Evolutionary conservation across 2,113 vertebrate species (phyloP).

Genomic region (Aphyosemion australe): DNA sequence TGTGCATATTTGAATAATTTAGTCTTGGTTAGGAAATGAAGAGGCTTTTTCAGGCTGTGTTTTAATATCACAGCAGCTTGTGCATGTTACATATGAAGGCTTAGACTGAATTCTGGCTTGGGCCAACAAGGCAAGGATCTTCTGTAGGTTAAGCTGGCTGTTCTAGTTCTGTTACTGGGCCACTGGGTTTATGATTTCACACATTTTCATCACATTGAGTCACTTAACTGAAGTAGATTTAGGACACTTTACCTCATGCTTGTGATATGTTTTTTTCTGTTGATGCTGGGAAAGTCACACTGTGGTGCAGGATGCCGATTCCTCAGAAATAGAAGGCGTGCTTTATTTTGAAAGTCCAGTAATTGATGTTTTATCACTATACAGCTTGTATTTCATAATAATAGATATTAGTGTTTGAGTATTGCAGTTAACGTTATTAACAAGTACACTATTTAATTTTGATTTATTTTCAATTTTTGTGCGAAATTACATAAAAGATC

Average conservation of each 20-base stretch:
- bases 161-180: conserved; percentile 32
- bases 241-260: too few species aligned
- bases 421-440: neutral
- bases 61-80: conserved; percentile 44
- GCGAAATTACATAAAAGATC: too few species aligned
- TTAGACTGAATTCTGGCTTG: conserved; percentile 52
- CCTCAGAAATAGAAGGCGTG: too few species aligned
- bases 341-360: neutral
- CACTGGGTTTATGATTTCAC: conserved; percentile 26
- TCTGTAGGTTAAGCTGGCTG: conserved; percentile 51
- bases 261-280: too few species aligned
- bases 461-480: neutral
- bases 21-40: conserved; percentile 21
- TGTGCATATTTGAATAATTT: conserved; percentile 34
- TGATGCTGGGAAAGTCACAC: neutral
- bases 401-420: neutral
- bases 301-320: neutral
- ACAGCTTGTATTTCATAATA: neutral
- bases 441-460: neutral
- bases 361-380: conserved; percentile 13
- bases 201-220: neutral
- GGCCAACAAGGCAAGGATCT: conserved; percentile 48
- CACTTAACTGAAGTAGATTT: too few species aligned
- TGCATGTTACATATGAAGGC: conserved; percentile 47
- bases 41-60: conserved; percentile 21